Base-by-base conservation (phyloP, 2,113 vertebrate genomes). In the Lynx canadensis region DNA sequence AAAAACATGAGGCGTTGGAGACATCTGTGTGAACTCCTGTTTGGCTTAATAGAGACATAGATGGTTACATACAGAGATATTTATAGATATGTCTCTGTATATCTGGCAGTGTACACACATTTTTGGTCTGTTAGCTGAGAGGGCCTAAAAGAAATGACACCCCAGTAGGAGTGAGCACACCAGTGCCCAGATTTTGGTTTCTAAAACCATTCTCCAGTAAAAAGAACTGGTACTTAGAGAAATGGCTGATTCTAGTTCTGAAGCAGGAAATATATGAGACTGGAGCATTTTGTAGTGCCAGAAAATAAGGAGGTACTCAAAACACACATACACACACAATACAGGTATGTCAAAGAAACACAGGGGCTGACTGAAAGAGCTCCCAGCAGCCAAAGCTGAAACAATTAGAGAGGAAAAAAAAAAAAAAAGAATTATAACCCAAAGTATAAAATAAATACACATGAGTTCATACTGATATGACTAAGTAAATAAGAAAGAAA, bases 101-200 rank as follows among this genome's bases (percentile, higher is more conserved):
- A 29, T 3, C 0, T 60, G 25, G 36, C 38, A 79, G 11, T 78
- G 23, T 52, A 79, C 29, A 68, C 7, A 78, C 3, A 45, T 69
- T 80, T 91, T 84, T 80, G 36, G 45, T 31, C 8, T 82, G 14
- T 95, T 76, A 89, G 27, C 63, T 74, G 55, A 90, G 45, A 92
- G 27, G 5, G 14, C 79, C 68, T 94, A 68, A 63, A 89, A 93
- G 90, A 95, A 92, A 52, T 55, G 48, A 89, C 11, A 83, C 15
- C 31, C 13, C 48, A 94, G 48, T 84, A 63, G 36, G 16, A 83
- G 13, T n/a, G 25, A 97, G 27, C 21, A 60, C 57, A 60, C 57
- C 57, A 60, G 57, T 60, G 21, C 11, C 63, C 27, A 91, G 31
- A 76, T 85, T 52, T 91, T 93, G 69, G 31, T 93, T 95, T 96